Evolutionary conservation across 1,140 invertebrate species (phyloP).

Genomic region (Geopemphigus sp.): DNA sequence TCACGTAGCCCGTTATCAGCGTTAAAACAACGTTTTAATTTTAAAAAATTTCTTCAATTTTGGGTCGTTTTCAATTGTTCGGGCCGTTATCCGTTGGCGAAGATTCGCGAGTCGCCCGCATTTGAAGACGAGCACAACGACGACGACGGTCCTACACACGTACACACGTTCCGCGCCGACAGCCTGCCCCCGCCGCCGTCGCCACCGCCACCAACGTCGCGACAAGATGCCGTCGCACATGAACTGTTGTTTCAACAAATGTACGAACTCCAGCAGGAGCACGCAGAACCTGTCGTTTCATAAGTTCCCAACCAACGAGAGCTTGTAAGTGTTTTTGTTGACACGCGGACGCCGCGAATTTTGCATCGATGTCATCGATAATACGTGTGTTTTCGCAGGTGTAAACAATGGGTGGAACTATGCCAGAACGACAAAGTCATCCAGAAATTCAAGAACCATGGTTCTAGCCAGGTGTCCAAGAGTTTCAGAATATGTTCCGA

Average conservation of each 20-base stretch:
- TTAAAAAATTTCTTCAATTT: constrained; percentile 37
- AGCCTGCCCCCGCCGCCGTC: not conserved
- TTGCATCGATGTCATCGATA: not conserved
- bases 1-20: constrained; percentile 43
- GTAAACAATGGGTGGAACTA: constrained; percentile 45
- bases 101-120: not conserved
- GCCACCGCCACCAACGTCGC: not conserved
- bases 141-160: not conserved
- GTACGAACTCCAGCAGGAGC: constrained; percentile 34
- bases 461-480: constrained; percentile 41
- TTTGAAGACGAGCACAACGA: not conserved
- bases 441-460: constrained; percentile 40
- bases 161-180: not conserved
- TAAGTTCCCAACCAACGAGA: constrained; percentile 46
- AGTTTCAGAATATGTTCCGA: constrained; percentile 44
- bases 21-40: constrained; percentile 46
- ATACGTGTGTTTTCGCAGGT: not conserved
- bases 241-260: constrained; percentile 48
- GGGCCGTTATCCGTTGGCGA: not conserved
- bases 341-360: not conserved
- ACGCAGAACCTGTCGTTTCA: constrained; percentile 46
- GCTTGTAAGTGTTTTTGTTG: not conserved
- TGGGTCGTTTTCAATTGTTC: not conserved
- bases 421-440: constrained; percentile 43
- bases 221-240: constrained; percentile 40